These are phyloP conservation scores for Ypsolopha sequella DNA, from an alignment of 2,888 invertebrate genomes.

Conservation along the genomic window DNA sequence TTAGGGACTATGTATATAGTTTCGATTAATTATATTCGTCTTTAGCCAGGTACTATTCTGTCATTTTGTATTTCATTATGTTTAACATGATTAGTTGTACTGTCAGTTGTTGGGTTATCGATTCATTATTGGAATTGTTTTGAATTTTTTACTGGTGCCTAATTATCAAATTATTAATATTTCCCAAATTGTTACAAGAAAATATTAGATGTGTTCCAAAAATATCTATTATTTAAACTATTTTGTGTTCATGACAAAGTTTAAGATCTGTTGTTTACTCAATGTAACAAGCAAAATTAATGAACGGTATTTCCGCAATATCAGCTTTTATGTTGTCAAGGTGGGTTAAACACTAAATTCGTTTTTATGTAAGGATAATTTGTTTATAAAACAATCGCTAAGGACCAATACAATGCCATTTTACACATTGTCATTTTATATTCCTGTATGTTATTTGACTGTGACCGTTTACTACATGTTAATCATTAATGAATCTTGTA, in stretches of 20 bases:
- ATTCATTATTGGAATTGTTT: constrained; percentile 12
- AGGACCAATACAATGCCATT: constrained; percentile 50
- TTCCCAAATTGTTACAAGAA: not conserved
- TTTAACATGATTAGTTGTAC: constrained; percentile 31
- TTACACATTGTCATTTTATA: constrained; percentile 39
- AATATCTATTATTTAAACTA: not conserved
- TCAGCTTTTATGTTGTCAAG: not conserved
- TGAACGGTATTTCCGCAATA: not conserved
- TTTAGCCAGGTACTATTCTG: constrained; percentile 37
- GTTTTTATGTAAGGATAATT: not conserved
- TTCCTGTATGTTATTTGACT: constrained; percentile 35
- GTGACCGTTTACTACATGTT: constrained; percentile 35
- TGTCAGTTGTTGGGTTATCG: constrained; percentile 21
- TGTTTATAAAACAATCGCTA: constrained; percentile 25
- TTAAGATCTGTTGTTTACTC: not conserved
- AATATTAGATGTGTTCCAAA: not conserved
- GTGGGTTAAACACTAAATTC: not conserved
- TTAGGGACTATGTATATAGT: constrained; percentile 43
- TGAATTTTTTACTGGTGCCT: constrained; percentile 12
- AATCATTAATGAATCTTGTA: constrained; percentile 54
- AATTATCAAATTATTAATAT: not conserved
- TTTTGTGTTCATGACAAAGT: not conserved
- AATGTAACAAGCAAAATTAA: not conserved
- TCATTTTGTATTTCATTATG: constrained; percentile 33
- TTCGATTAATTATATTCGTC: not conserved